These are phyloP conservation scores for chimpanzee (Pan troglodytes) DNA, from an alignment of 2,113 vertebrate species.

Conservation along the genomic window DNA sequence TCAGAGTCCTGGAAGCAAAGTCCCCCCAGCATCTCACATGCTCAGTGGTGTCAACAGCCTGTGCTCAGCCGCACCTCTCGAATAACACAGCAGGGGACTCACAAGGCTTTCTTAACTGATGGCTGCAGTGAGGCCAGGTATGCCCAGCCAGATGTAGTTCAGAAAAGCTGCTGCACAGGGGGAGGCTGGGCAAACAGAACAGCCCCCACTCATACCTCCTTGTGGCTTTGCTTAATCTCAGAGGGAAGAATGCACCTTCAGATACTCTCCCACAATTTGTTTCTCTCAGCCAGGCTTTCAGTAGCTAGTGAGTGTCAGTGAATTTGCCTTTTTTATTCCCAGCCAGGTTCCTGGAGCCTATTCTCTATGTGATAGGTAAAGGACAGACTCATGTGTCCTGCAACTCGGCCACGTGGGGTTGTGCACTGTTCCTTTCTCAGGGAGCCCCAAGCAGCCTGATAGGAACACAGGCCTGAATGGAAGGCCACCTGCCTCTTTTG, in stretches of 20 bases:
- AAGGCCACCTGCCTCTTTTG: not conserved
- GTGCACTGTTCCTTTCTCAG: not conserved
- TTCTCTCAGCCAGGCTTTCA: not conserved
- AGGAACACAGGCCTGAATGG: not conserved
- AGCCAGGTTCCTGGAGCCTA: not conserved
- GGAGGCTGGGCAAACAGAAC: not conserved
- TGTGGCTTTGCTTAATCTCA: not conserved
- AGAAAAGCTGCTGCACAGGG: not conserved
- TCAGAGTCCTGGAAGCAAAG: not conserved
- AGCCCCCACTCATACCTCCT: not conserved
- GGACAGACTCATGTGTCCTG: not conserved
- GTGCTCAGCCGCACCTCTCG: not conserved
- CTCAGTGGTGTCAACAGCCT: not conserved
- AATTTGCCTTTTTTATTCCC: not conserved
- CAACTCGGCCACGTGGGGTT: accelerated
- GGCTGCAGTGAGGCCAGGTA: not conserved
- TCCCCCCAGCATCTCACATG: accelerated
- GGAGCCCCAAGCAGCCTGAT: not conserved
- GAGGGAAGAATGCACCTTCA: not conserved
- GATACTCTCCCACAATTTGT: not conserved
- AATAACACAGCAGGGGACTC: accelerated
- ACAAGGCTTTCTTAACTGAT: not conserved
- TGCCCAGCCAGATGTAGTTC: not conserved
- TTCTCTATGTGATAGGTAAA: not conserved
- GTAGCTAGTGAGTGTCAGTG: not conserved